A percentile compares a stretch with the other conserved stretches of the same genome.
Conservation (phyloP, 2,113 vertebrate genomes). For the Tachuris rubrigastra region DNA sequence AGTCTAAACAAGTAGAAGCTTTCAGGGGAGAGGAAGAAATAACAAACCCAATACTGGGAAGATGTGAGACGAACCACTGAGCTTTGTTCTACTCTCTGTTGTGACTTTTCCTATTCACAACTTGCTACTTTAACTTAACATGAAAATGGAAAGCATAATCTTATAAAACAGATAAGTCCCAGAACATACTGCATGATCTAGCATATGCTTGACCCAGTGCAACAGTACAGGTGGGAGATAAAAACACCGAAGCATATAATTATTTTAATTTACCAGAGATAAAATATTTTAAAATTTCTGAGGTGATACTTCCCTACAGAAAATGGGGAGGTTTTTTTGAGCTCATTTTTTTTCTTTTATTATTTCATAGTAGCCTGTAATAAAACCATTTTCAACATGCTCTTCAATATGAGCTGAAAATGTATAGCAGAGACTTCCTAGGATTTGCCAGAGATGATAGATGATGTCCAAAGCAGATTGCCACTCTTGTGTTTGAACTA, state of each 20-base stretch:
- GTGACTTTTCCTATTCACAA: neutral
- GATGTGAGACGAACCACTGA: neutral
- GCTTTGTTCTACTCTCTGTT: neutral
- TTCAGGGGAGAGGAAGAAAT: neutral
- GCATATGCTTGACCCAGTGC: neutral
- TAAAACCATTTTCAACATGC: neutral
- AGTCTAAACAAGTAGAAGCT: neutral
- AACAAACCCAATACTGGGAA: neutral
- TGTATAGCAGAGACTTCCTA: neutral
- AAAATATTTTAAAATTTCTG: neutral
- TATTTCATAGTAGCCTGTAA: neutral
- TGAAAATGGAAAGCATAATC: neutral
- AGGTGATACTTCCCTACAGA: neutral
- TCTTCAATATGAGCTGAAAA: neutral
- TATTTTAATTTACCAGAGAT: neutral
- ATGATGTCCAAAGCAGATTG: neutral
- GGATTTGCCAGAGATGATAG: neutral
- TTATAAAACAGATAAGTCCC: neutral
- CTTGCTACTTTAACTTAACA: neutral
- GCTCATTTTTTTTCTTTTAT: neutral
- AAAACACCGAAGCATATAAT: neutral
- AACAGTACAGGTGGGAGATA: neutral
- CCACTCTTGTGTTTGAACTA: neutral
- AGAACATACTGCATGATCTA: neutral
- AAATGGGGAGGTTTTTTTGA: accelerated